These are phyloP conservation scores for Hucho hucho DNA, from an alignment of 2,113 vertebrate genomes.

Conservation along the genomic window DNA sequence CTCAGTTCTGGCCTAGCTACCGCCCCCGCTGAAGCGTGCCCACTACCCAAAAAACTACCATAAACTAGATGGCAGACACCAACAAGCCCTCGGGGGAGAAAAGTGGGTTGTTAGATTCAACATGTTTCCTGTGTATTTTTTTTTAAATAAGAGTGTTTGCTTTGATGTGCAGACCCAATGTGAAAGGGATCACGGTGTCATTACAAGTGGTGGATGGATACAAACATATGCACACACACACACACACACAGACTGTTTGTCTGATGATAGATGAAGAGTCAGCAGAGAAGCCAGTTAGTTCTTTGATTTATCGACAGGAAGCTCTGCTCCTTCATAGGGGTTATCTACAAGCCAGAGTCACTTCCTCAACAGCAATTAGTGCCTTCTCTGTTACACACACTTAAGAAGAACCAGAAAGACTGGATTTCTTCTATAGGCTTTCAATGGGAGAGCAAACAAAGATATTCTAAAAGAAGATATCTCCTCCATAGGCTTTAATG, in stretches of 20 bases:
- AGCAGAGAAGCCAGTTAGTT: slow-evolving; percentile 6
- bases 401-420: too few relatives aligned
- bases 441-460: too few relatives aligned
- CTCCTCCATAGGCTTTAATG: too few relatives aligned
- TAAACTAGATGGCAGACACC: background rate
- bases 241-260: background rate
- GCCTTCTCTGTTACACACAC: background rate
- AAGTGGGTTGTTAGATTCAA: background rate
- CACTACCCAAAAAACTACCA: background rate
- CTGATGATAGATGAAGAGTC: background rate
- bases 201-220: background rate
- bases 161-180: background rate
- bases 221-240: background rate
- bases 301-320: slow-evolving; percentile 25
- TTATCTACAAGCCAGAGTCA: slow-evolving; percentile 19
- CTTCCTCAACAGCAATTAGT: background rate
- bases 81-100: background rate
- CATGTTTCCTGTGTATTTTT: background rate
- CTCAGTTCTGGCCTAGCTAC: too few relatives aligned
- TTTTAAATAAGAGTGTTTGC: background rate
- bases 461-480: too few relatives aligned
- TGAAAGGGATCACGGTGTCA: background rate
- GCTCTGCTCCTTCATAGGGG: slow-evolving; percentile 4
- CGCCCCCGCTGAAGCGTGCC: too few relatives aligned
- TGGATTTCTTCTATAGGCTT: too few relatives aligned